A percentile compares a stretch with the other conserved stretches of the same genome.
Conservation (phyloP, 2,888 invertebrate genomes). For the Netelia inedita region DNA sequence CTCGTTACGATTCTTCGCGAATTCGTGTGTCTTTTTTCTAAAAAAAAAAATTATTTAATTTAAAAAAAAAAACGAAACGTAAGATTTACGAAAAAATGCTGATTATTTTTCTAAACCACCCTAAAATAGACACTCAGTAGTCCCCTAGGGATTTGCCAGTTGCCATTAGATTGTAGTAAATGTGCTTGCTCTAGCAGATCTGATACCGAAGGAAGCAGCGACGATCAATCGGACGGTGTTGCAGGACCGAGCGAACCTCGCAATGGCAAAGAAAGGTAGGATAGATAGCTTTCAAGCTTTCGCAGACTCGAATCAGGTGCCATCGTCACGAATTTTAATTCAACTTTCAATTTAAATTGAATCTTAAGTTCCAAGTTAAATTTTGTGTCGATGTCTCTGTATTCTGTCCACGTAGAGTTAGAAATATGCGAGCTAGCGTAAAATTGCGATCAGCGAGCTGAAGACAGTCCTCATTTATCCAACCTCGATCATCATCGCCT, state of each 20-base stretch:
- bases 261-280: constrained; percentile 76
- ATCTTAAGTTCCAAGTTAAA: background rate
- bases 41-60: background rate
- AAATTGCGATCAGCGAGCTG: background rate
- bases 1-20: background rate
- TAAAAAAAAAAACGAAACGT: background rate
- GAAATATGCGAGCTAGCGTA: background rate
- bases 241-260: constrained; percentile 75
- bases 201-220: constrained; percentile 73
- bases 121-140: constrained; percentile 11
- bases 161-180: constrained; percentile 77
- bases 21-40: background rate
- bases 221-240: constrained; percentile 75
- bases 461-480: background rate
- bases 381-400: background rate
- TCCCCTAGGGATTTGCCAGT: constrained; percentile 48
- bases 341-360: background rate
- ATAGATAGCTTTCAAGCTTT: constrained; percentile 44
- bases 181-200: constrained; percentile 82
- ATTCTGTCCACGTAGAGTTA: background rate
- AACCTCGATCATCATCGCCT: background rate
- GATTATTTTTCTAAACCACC: background rate
- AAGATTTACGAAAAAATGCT: background rate
- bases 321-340: background rate
- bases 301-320: background rate